These are phyloP conservation scores for Zygothrica quintamaculata DNA, from an alignment of 2,888 invertebrate genomes.

Conservation along the genomic window DNA sequence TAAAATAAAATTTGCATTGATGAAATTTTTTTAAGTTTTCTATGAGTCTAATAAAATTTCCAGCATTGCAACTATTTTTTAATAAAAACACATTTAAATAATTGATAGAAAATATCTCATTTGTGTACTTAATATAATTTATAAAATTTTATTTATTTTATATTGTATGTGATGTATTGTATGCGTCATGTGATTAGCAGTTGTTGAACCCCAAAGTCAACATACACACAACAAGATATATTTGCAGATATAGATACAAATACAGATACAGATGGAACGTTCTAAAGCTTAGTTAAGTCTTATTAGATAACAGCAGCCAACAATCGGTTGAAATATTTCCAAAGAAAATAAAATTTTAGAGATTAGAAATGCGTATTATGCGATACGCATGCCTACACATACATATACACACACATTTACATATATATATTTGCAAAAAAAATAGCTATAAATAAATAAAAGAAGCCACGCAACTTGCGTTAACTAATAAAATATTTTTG, in stretches of 20 bases:
- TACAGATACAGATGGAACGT: slow-evolving; percentile 22
- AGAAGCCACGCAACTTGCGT: slow-evolving; percentile 20
- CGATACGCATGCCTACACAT: slow-evolving; percentile 44
- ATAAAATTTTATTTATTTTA: slow-evolving; percentile 33
- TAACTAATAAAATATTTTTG: slow-evolving; percentile 45
- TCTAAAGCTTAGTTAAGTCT: slow-evolving; percentile 46
- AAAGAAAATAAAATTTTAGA: slow-evolving; percentile 17
- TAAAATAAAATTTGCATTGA: too few relatives aligned
- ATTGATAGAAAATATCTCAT: too few relatives aligned
- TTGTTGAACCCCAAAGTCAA: slow-evolving; percentile 65
- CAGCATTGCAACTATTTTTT: too few relatives aligned
- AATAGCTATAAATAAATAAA: slow-evolving; percentile 59
- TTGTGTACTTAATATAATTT: background rate
- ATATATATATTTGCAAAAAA: slow-evolving; percentile 20
- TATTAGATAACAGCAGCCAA: slow-evolving; percentile 62
- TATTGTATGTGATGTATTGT: slow-evolving; percentile 22
- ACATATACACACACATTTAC: slow-evolving; percentile 8
- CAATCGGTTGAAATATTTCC: slow-evolving; percentile 34
- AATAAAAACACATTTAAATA: too few relatives aligned
- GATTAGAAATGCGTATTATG: slow-evolving; percentile 54
- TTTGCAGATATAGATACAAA: slow-evolving; percentile 8
- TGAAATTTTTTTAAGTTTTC: slow-evolving; percentile 17
- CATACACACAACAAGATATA: slow-evolving; percentile 20
- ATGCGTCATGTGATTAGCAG: slow-evolving; percentile 69
- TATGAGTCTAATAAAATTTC: too few relatives aligned